Evolutionary conservation across 2,888 invertebrate species (phyloP), one percentile per base, ranked within the genome.

Genomic region (Parnassius orleans): DNA sequence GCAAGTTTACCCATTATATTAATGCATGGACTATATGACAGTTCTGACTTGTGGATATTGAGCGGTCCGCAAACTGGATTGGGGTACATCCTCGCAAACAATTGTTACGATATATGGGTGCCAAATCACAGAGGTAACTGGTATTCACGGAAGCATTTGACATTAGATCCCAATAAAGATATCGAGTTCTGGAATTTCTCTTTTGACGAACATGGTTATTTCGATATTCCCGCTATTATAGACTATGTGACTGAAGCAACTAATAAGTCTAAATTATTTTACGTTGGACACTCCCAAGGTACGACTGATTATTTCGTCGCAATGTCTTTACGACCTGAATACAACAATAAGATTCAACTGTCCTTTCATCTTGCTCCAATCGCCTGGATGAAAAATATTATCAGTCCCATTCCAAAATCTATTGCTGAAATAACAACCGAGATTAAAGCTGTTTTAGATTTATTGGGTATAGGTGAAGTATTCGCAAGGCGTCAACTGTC

Each of bases 261-360:
- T 0, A 83, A 87, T 0, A 84, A 90, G 52, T 65, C 83, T 2
- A 82, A 92, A 60, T 66, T 96, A 0, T 92, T 92, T 69, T 95
- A 94, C 72, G 79, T 94, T 10, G 96, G 95, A 0, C 95, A 95
- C 77, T 95, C 95, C 0, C 89, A 92, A 74, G 96, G 95, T 10
- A 93, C 93, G 0, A 93, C 93, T 0, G 71, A 79, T n/a, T 93
- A 93, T 69, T 93, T 86, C 67, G 90, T 93, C 0, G 86, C 93
- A 84, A 80, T 85, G 2, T 86, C 93, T 0, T 77, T 81, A 53
- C 76, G 75, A 52, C 93, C 93, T 0, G 90, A 92, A 58, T 93
- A 93, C 72, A 93, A 94, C 71, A 71, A 80, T 0, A 93, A 93
- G 77, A 81, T 94, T 12, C 81, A 81, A 24, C 79, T 90, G 0